A percentile compares a stretch with the other conserved stretches of the same genome.
Conservation (phyloP, 1,140 invertebrate genomes). For the Megathymus violae region DNA sequence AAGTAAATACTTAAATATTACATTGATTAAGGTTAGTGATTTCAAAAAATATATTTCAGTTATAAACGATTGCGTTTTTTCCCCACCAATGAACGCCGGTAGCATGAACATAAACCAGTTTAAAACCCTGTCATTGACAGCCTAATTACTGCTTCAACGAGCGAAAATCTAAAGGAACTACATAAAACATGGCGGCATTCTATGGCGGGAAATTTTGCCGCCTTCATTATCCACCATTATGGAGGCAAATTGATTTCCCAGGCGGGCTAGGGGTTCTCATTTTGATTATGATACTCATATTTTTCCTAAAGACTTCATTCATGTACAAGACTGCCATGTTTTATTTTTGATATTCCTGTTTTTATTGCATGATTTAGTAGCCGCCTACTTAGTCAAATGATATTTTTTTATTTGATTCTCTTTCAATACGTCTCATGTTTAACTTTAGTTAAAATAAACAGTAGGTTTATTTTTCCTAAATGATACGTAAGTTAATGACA, state of each 20-base stretch:
- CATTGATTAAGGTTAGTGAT: too few species aligned
- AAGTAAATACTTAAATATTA: too few species aligned
- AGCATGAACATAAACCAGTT: background rate
- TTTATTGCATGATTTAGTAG: too few species aligned
- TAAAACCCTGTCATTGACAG: slow-evolving; percentile 30
- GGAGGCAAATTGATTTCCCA: slow-evolving; percentile 42
- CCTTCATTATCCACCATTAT: slow-evolving; percentile 45
- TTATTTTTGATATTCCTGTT: too few species aligned
- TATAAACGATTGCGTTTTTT: background rate
- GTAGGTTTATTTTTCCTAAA: too few species aligned
- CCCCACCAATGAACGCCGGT: slow-evolving; percentile 3
- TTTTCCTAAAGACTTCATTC: slow-evolving; percentile 38
- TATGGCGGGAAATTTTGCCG: slow-evolving; percentile 28
- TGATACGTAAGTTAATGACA: too few species aligned
- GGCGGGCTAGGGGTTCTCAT: slow-evolving; percentile 20
- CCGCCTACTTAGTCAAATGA: too few species aligned
- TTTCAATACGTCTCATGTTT: too few species aligned
- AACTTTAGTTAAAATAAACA: too few species aligned
- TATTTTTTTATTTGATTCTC: too few species aligned
- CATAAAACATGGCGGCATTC: slow-evolving; percentile 23
- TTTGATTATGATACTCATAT: slow-evolving; percentile 32
- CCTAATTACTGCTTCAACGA: slow-evolving; percentile 27
- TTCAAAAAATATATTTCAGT: slow-evolving; percentile 6
- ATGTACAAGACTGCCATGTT: slow-evolving; percentile 19
- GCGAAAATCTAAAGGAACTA: slow-evolving; percentile 24